Conservation (phyloP, 1,140 invertebrate genomes). For the Hylyphantes graminicola region DNA sequence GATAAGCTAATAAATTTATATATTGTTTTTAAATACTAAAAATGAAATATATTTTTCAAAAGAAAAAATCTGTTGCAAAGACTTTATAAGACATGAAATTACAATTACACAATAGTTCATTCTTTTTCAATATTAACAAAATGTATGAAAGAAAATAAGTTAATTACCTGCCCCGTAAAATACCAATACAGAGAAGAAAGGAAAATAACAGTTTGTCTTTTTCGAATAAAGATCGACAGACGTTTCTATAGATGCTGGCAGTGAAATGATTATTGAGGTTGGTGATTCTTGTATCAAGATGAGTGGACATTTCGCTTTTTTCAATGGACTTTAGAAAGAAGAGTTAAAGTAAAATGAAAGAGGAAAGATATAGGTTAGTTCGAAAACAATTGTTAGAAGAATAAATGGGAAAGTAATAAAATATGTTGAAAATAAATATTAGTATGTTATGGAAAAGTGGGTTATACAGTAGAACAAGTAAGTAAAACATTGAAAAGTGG, state of each 20-base stretch:
- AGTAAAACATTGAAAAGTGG: no score
- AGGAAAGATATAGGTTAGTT: no score
- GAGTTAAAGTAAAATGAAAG: not conserved
- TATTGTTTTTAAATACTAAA: no score
- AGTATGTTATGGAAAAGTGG: no score
- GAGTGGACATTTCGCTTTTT: conserved; percentile 69
- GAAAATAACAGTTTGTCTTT: conserved; percentile 72
- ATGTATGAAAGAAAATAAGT: not conserved
- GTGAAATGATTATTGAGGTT: conserved; percentile 70
- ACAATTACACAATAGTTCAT: not conserved
- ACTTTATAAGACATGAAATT: no score
- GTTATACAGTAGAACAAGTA: no score
- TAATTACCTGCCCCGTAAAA: conserved; percentile 77
- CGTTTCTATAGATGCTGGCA: conserved; percentile 70
- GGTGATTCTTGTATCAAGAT: conserved; percentile 66
- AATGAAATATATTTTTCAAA: no score
- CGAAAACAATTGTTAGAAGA: no score
- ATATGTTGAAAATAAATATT: no score
- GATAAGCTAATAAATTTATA: no score
- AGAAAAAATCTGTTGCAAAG: no score
- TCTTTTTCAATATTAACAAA: not conserved
- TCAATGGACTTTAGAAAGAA: conserved; percentile 68
- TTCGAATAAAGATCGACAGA: conserved; percentile 72
- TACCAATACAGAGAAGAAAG: conserved; percentile 84
- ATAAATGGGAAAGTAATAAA: no score